phyloP scores from a whole-genome alignment of 1,140 invertebrate genomes.

The Ectropis grisescens region DNA sequence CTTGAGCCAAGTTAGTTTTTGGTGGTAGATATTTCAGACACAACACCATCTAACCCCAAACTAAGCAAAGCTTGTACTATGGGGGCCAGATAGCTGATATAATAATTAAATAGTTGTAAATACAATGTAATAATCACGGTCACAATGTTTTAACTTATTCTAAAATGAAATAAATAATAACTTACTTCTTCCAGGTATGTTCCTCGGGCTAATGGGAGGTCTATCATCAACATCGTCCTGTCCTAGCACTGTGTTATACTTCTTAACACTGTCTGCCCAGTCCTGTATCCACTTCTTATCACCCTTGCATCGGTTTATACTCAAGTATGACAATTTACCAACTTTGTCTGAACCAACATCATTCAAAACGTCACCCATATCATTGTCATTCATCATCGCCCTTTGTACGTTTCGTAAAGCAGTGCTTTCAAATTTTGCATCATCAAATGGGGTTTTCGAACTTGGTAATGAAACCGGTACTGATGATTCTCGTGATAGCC shows the following conservation, averaged over 20 bases:
- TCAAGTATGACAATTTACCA: constrained; percentile 55
- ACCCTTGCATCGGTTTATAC: constrained; percentile 62
- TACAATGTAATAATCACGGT: too few relatives aligned
- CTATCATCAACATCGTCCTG: constrained; percentile 32
- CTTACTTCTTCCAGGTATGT: constrained; percentile 43
- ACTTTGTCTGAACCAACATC: constrained; percentile 49
- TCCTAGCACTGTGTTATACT: constrained; percentile 45
- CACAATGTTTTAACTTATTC: too few relatives aligned
- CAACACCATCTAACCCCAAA: too few relatives aligned
- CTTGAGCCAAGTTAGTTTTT: too few relatives aligned
- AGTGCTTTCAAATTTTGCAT: constrained; percentile 50
- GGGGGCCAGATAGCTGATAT: too few relatives aligned
- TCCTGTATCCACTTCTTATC: constrained; percentile 69
- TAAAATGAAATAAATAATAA: constrained; percentile 7
- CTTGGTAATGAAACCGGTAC: constrained; percentile 43
- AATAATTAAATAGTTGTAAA: too few relatives aligned
- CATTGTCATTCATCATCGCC: constrained; percentile 32
- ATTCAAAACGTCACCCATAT: constrained; percentile 7
- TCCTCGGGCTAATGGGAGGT: constrained; percentile 45
- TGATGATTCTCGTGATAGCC: constrained; percentile 24
- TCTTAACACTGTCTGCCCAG: constrained; percentile 67
- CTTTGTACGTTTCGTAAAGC: constrained; percentile 51
- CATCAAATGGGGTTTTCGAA: constrained; percentile 28
- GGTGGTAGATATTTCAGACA: too few relatives aligned
- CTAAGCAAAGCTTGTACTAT: too few relatives aligned